Conservation (phyloP, 2,797 vertebrate genomes). For the Peromyscus eremicus region DNA sequence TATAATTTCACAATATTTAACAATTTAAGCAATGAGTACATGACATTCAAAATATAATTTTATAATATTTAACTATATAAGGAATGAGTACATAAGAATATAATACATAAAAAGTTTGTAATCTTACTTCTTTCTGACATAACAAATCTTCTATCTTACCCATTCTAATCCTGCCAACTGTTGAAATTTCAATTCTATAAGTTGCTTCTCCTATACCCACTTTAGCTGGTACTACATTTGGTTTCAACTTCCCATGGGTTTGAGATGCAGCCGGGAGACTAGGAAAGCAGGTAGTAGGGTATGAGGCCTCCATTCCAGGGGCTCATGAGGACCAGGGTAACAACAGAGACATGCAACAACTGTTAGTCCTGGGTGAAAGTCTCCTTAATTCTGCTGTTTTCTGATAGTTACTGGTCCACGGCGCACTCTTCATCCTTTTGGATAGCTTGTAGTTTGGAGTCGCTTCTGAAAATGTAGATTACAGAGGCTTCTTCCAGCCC, state of each 20-base stretch:
- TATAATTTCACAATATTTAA: conserved; percentile 30
- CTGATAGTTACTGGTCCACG: not conserved
- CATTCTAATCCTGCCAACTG: not conserved
- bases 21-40: not conserved
- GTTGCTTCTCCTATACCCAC: not conserved
- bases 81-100: conserved; percentile 25
- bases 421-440: not conserved
- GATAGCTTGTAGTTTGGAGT: not conserved
- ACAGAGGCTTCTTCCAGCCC: not conserved
- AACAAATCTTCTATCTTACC: not conserved
- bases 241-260: not conserved
- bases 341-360: not conserved
- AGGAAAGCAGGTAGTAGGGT: too few relatives aligned
- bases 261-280: not conserved
- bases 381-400: not conserved
- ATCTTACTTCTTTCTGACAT: not conserved
- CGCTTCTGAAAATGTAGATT: not conserved
- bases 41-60: conserved; percentile 9
- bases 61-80: conserved; percentile 28
- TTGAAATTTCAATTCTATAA: not conserved
- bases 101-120: not conserved
- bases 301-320: not conserved
- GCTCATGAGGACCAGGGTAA: not conserved
- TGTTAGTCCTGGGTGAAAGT: not conserved
- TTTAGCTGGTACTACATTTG: not conserved